Conservation (phyloP, 2,797 vertebrate genomes). For the Sternarchorhynchus goeldii region DNA sequence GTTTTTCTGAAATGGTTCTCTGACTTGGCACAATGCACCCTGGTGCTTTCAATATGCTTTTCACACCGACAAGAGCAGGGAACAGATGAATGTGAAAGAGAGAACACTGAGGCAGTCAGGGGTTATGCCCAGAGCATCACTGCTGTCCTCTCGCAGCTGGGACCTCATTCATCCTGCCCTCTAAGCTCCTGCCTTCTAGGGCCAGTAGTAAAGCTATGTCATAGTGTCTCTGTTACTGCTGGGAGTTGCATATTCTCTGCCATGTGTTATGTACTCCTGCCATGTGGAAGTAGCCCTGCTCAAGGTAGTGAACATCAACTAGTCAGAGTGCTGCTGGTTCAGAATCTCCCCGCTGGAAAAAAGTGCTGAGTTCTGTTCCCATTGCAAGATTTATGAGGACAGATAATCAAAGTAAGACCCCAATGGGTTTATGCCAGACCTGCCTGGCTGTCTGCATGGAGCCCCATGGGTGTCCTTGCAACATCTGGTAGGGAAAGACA, state of each 20-base stretch:
- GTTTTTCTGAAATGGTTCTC: neutral
- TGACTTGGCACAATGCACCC: slow-evolving; percentile 8
- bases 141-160: slow-evolving; percentile 22
- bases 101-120: slow-evolving; percentile 18
- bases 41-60: slow-evolving; percentile 34
- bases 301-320: slow-evolving; percentile 14
- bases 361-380: slow-evolving; percentile 26
- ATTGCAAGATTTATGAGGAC: slow-evolving; percentile 30
- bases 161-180: slow-evolving; percentile 43
- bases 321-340: slow-evolving; percentile 16
- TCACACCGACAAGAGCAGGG: slow-evolving; percentile 7
- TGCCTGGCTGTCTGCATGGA: slow-evolving; percentile 19
- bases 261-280: neutral
- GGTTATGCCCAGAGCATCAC: slow-evolving; percentile 27
- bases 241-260: slow-evolving; percentile 23
- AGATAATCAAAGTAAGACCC: slow-evolving; percentile 45
- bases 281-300: neutral
- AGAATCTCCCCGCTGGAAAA: slow-evolving; percentile 24
- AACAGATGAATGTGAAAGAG: slow-evolving; percentile 31
- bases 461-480: slow-evolving; percentile 42
- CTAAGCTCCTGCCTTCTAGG: slow-evolving; percentile 17
- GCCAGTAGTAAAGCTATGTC: neutral
- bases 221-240: slow-evolving; percentile 5
- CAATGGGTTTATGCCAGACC: slow-evolving; percentile 6
- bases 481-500: slow-evolving; percentile 20